These are phyloP conservation scores for Lasioglossum vierecki DNA, from an alignment of 2,888 invertebrate species.

Conservation along the genomic window DNA sequence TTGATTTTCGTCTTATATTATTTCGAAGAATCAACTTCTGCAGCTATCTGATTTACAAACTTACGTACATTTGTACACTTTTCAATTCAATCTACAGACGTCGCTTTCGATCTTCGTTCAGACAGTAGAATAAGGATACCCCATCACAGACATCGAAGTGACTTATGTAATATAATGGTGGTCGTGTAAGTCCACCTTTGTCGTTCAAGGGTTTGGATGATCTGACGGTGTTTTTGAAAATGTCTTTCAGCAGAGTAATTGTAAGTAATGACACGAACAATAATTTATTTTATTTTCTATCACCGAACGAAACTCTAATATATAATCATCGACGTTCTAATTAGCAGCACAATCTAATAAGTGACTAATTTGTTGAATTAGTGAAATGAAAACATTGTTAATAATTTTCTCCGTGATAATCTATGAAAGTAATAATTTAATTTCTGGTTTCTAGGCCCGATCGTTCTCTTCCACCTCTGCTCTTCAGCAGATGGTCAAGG, in stretches of 20 bases:
- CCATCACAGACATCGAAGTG: conserved; percentile 3
- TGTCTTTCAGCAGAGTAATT: conserved; percentile 66
- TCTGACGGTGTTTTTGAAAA: conserved; percentile 31
- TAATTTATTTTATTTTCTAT: background rate
- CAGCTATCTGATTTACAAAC: background rate
- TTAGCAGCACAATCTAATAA: background rate
- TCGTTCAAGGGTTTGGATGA: conserved; percentile 33
- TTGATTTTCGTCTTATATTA: background rate
- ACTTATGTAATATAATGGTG: conserved; percentile 57
- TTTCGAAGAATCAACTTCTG: background rate
- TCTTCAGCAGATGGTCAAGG: conserved; percentile 84
- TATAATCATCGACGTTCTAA: background rate
- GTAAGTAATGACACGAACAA: conserved; percentile 47
- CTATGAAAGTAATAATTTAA: conserved; percentile 23
- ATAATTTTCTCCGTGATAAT: background rate
- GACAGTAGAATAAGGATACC: background rate
- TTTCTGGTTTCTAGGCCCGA: conserved; percentile 80
- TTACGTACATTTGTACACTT: background rate
- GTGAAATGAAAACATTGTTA: conserved; percentile 29
- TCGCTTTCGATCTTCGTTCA: background rate
- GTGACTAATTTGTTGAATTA: conserved; percentile 27
- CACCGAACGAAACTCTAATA: background rate
- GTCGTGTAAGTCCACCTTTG: conserved; percentile 35
- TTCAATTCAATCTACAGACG: background rate
- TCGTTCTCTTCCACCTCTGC: conserved; percentile 82